Conservation (phyloP, 2,888 invertebrate genomes). For the Candidula unifasciata region DNA sequence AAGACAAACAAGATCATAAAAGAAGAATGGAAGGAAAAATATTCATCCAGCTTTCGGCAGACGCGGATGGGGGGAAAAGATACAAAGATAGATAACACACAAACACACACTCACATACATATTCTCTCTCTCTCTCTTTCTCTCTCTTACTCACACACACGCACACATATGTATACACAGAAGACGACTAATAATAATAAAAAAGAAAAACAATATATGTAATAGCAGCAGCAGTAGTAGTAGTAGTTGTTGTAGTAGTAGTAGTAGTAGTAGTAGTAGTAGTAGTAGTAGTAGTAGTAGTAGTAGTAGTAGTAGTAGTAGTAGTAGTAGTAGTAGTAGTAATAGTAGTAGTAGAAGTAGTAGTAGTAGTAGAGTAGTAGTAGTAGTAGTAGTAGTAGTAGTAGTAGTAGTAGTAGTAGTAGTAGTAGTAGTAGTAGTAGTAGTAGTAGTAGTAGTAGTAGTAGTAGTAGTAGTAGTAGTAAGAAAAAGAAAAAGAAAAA, state of each 20-base stretch:
- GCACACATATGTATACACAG: too few relatives aligned
- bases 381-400: slow-evolving; percentile 3
- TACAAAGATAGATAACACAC: too few relatives aligned
- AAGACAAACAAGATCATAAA: too few relatives aligned
- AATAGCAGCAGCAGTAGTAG: neutral
- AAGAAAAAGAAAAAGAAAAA: slow-evolving; percentile 13
- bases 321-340: slow-evolving; percentile 15
- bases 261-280: neutral
- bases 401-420: slow-evolving; percentile 15
- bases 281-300: neutral
- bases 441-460: neutral
- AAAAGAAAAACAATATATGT: too few relatives aligned
- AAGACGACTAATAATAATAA: too few relatives aligned
- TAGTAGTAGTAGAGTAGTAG: neutral
- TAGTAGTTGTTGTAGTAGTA: slow-evolving; percentile 1
- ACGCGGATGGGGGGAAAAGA: too few relatives aligned
- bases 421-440: slow-evolving; percentile 15
- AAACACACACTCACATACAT: too few relatives aligned
- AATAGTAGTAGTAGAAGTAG: slow-evolving; percentile 2
- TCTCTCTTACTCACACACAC: too few relatives aligned
- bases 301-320: neutral
- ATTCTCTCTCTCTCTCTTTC: too few relatives aligned
- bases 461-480: neutral
- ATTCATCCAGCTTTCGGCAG: too few relatives aligned
- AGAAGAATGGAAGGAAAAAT: too few relatives aligned